Percentiles rank a stretch among this genome's conserved stretches.
phyloP scores from a whole-genome alignment of 2,797 vertebrate species.

The Epinephelus coioides region DNA sequence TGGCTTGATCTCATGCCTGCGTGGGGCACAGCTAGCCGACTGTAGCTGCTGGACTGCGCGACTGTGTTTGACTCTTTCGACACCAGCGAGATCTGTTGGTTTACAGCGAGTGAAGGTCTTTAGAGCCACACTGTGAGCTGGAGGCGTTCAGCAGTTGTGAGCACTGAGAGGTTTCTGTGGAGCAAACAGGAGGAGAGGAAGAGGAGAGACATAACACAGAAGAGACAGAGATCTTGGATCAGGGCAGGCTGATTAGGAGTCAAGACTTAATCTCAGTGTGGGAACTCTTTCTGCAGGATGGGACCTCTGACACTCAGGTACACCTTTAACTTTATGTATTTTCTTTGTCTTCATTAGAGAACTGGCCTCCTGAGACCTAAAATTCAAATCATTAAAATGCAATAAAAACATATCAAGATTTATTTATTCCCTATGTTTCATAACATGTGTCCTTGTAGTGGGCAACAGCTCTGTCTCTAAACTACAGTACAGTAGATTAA shows the following conservation, averaged over 20 bases:
- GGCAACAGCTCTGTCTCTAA: too few species aligned
- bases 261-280: constrained; percentile 57
- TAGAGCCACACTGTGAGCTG: neutral
- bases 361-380: too few species aligned
- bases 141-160: neutral
- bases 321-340: constrained; percentile 11
- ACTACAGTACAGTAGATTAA: too few species aligned
- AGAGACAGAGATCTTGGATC: constrained; percentile 35
- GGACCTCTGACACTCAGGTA: constrained; percentile 72
- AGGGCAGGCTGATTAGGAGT: constrained; percentile 58
- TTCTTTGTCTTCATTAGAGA: constrained; percentile 5
- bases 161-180: constrained; percentile 17
- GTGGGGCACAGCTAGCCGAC: constrained; percentile 33
- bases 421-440: too few species aligned
- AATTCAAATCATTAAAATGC: too few species aligned
- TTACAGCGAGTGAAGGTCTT: neutral
- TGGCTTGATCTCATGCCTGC: constrained; percentile 72
- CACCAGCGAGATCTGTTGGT: constrained; percentile 7
- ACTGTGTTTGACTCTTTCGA: constrained; percentile 7
- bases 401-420: too few species aligned
- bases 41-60: constrained; percentile 13
- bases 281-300: constrained; percentile 58
- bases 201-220: constrained; percentile 9
- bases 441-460: too few species aligned
- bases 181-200: neutral